Evolutionary conservation across 2,113 vertebrate genomes (phyloP).

Genomic region (Capreolus pygargus): DNA sequence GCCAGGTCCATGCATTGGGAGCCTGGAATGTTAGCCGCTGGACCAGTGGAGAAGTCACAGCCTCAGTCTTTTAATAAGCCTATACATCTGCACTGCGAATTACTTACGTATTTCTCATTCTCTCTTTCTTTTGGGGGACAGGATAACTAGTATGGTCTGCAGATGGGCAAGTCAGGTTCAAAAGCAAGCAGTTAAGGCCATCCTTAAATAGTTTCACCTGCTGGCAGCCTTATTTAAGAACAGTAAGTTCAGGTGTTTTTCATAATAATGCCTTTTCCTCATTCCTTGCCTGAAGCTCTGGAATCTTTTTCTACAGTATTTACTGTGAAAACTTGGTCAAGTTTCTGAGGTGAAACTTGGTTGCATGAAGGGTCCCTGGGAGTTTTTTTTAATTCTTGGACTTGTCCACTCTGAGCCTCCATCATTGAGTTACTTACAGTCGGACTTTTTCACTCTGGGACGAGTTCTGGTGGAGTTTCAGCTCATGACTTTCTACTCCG

Average conservation of each 20-base stretch:
- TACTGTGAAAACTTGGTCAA: not conserved
- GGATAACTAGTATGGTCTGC: not conserved
- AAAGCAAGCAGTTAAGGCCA: not conserved
- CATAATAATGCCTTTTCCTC: not conserved
- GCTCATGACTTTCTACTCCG: not conserved
- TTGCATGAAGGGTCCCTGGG: not conserved
- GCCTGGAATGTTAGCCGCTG: not conserved
- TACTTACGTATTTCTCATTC: not conserved
- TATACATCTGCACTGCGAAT: not conserved
- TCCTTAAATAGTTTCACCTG: not conserved
- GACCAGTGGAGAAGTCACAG: not conserved
- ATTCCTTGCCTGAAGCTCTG: not conserved
- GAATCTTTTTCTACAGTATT: not conserved
- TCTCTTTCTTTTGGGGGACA: not conserved
- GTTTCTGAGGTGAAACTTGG: not conserved
- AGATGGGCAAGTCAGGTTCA: too few species aligned
- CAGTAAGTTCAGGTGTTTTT: not conserved
- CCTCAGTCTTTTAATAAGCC: not conserved
- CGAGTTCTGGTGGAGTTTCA: not conserved
- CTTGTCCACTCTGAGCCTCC: not conserved
- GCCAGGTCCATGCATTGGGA: fast-evolving
- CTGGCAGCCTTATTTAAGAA: not conserved
- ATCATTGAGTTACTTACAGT: too few species aligned
- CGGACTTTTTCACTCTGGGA: not conserved
- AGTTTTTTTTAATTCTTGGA: too few species aligned